Base-by-base conservation (phyloP, 2,888 invertebrate species). In the Isoperla grammatica region DNA sequence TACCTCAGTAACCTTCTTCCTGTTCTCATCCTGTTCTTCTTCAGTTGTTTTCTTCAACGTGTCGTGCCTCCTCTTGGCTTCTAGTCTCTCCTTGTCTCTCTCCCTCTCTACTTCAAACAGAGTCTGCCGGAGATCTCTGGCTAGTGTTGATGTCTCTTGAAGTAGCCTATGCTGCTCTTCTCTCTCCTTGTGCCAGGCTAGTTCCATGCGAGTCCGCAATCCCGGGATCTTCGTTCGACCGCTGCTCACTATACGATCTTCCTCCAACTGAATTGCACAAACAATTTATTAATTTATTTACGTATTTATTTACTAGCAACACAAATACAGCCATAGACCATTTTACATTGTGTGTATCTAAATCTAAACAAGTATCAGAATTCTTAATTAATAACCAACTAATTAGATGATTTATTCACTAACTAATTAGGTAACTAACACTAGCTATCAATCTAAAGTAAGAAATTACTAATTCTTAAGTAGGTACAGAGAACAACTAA, bases 101-200 rank as follows among this genome's bases (percentile, higher is more conserved):
- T 93, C 93, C 62, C 92, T 81, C 76, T 94, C 94, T 66, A 93
- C 88, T 80, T 91, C 92, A 69, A 90, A 90, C 35, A 93, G 79
- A 0, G 93, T 93, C 74, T 92, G 93, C 12, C 92, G 78, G 50
- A 95, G 76, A 73, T 95, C 95, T 62, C 92, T 79, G 0, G 94
- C 93, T 61, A 95, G 79, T 0, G 92, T 93, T 40, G 92, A 90
- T 0, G 93, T 92, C 76, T 95, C 95, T 71, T 92, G 91, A 29
- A 95, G 75, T 40, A 95, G 75, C n/a, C 93, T 79, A 67, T 93
- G 93, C 69, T 93, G 92, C 69, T 95, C 94, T 72, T 93, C 92
- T 19, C 95, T 80, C 74, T 95, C 95, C 72, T 93, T 95, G 70
- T 93, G 93, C 95, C 95, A 95, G 0, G 93, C 91, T 13, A 95